Evolutionary conservation across 2,113 vertebrate genomes (phyloP).

Genomic region (Odontophorus gujanensis): DNA sequence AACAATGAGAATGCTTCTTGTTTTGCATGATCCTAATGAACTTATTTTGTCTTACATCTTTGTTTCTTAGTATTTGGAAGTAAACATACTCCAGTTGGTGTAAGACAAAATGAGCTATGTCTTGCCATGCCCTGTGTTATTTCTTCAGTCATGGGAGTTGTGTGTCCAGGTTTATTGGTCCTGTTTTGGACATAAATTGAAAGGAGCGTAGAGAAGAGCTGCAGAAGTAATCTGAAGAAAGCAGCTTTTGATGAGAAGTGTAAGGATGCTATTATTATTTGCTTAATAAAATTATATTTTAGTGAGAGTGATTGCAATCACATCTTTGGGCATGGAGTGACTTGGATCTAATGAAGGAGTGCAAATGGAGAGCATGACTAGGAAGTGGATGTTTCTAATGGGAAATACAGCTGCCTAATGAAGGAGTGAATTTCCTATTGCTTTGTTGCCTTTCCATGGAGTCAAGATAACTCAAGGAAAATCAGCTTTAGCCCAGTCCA

Average conservation of each 20-base stretch:
- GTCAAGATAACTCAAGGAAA: not conserved
- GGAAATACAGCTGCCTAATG: not conserved
- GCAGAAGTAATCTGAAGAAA: not conserved
- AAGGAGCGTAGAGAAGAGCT: not conserved
- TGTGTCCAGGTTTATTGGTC: not conserved
- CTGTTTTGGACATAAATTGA: not conserved
- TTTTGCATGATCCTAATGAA: not conserved
- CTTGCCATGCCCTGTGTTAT: not conserved
- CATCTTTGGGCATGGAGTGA: not conserved
- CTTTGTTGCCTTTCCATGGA: not conserved
- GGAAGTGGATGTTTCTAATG: not conserved
- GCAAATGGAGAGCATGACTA: not conserved
- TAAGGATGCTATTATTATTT: not conserved
- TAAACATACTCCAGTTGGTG: not conserved
- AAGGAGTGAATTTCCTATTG: not conserved
- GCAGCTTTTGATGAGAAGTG: not conserved
- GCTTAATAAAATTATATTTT: not conserved
- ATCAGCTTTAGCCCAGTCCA: not conserved
- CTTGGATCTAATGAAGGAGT: not conserved
- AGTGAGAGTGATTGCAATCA: rapidly evolving
- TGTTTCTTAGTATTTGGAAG: not conserved
- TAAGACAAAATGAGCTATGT: not conserved
- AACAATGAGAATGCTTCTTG: not conserved
- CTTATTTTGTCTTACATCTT: not conserved
- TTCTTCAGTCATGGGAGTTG: not conserved